phyloP scores from a whole-genome alignment of 1,140 invertebrate species.

The Phortica variegata region DNA sequence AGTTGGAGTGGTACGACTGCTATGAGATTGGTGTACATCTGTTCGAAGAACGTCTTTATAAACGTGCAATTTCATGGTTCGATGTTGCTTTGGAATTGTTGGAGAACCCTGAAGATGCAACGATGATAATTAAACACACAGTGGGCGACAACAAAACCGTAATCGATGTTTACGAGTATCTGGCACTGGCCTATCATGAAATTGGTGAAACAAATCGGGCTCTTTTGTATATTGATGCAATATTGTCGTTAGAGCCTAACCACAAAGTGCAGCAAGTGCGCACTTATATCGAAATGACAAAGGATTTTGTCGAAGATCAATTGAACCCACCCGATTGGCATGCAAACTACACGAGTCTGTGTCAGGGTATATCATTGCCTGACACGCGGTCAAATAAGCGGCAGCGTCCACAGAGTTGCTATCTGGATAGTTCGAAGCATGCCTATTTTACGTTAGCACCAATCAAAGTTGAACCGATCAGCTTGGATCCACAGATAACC shows the following conservation, averaged over 20 bases:
- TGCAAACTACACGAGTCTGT: conserved; percentile 30
- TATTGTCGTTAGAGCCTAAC: conserved; percentile 8
- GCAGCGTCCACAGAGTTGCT: conserved; percentile 65
- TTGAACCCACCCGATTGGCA: conserved; percentile 2
- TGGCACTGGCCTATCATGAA: conserved; percentile 27
- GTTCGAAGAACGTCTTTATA: conserved; percentile 22
- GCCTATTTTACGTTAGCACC: conserved; percentile 79
- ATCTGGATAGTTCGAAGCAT: conserved; percentile 69
- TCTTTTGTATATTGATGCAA: conserved; percentile 8
- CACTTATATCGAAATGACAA: conserved; percentile 17
- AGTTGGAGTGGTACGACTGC: conserved; percentile 31
- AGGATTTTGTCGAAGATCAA: not conserved
- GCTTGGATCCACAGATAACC: conserved; percentile 79
- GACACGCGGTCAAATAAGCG: conserved; percentile 10
- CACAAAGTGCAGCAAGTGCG: conserved; percentile 12
- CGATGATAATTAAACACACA: not conserved
- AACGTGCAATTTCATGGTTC: conserved; percentile 28
- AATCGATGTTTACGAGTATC: conserved; percentile 30
- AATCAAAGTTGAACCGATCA: conserved; percentile 87
- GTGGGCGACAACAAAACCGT: not conserved
- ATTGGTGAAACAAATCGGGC: conserved; percentile 19
- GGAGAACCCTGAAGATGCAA: not conserved
- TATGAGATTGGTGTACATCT: conserved; percentile 36
- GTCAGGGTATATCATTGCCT: conserved; percentile 25
- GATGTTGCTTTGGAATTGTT: conserved; percentile 17